Conservation (phyloP, 2,113 vertebrate species). For the Sceloporus undulatus region DNA sequence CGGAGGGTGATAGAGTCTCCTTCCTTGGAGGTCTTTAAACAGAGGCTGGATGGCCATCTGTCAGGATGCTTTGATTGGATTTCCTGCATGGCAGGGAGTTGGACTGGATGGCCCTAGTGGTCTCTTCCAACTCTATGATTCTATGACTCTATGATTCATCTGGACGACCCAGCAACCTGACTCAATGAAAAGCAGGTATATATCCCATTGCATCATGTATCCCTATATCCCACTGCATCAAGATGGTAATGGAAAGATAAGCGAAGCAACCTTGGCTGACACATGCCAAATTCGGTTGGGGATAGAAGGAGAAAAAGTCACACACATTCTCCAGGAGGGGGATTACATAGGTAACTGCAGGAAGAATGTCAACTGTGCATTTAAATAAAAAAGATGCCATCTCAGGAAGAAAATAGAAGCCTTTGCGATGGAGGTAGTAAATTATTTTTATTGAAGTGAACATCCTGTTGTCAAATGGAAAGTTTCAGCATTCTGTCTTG, state of each 20-base stretch:
- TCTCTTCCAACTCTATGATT: no score
- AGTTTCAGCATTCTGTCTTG: slow-evolving; percentile 69
- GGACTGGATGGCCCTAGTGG: slow-evolving; percentile 2
- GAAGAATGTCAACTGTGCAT: slow-evolving; percentile 69
- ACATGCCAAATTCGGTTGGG: slow-evolving; percentile 61
- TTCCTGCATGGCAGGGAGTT: no score
- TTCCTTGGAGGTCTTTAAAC: no score
- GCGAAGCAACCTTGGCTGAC: slow-evolving; percentile 60
- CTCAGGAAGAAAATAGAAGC: slow-evolving; percentile 47
- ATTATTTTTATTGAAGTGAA: slow-evolving; percentile 75
- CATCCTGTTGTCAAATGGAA: slow-evolving; percentile 75
- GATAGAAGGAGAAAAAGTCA: slow-evolving; percentile 52
- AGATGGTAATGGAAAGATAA: slow-evolving; percentile 28
- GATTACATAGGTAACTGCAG: slow-evolving; percentile 58
- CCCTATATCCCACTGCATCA: no score
- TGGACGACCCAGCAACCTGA: no score
- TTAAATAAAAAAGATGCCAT: slow-evolving; percentile 67
- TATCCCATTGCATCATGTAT: no score
- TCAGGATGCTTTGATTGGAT: no score
- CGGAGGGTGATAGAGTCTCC: no score
- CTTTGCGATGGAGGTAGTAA: slow-evolving; percentile 72
- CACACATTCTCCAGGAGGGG: slow-evolving; percentile 39
- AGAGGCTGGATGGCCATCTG: no score
- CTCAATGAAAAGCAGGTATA: no score
- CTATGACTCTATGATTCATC: no score